Conservation (phyloP, 2,797 vertebrate species). For the Tadarida brasiliensis region DNA sequence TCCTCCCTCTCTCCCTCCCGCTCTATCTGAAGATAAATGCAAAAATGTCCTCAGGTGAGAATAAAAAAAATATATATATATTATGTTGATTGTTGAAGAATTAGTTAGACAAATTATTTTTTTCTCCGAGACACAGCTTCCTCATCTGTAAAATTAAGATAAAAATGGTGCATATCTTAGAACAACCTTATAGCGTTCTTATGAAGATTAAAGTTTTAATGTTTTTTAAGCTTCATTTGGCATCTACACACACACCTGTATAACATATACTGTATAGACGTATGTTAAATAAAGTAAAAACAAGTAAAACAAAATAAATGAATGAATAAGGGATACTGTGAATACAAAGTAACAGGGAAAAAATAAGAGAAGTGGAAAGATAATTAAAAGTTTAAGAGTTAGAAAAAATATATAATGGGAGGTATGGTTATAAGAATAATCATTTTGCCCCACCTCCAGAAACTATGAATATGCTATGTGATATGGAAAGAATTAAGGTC, state of each 20-base stretch:
- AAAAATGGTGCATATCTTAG: not conserved
- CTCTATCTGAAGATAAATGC: no score
- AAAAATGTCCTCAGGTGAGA: no score
- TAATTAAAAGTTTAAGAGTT: not conserved
- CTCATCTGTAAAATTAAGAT: not conserved
- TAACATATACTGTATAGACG: not conserved
- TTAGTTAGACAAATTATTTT: not conserved
- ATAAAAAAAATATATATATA: no score
- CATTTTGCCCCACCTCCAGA: not conserved
- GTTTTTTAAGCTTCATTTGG: not conserved
- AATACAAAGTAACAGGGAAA: not conserved
- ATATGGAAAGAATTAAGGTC: not conserved
- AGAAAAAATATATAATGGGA: not conserved
- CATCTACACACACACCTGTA: not conserved
- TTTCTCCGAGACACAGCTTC: not conserved
- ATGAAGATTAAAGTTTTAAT: not conserved
- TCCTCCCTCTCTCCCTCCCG: no score
- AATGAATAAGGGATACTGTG: not conserved
- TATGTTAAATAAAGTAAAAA: slow-evolving; percentile 47
- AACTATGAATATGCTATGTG: not conserved
- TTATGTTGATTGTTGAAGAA: not conserved
- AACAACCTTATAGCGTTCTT: not conserved
- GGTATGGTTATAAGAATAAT: not conserved
- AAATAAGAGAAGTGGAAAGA: not conserved
- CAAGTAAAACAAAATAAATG: not conserved